Base-by-base conservation (phyloP, 2,888 invertebrate genomes). In the Apodemia hepburni region DNA sequence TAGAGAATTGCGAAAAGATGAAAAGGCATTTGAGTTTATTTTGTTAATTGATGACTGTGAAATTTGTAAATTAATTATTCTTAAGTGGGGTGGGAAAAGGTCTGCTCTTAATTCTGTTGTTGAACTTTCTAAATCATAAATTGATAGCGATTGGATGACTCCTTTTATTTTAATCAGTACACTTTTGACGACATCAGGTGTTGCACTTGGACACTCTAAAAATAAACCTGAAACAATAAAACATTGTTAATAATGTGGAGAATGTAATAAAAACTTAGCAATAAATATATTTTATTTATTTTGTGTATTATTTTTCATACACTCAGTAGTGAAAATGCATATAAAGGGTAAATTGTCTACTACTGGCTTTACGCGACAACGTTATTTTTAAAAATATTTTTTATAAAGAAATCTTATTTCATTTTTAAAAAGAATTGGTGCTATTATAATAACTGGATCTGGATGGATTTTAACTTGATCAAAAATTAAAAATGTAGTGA, bases 141-240 rank as follows among this genome's bases (percentile, higher is more conserved):
- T 95, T 77, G 96, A 97, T 77, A 98, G 92, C 60, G 97, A 97
- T 82, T 97, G 97, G 74, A 98, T 94, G 75, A 92, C 92, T 80
- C 93, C 92, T 72, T 93, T 93, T 77, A 95, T 94, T 79, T 94
- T 93, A 73, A 95, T 93, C 73, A 97, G 88, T 51, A 97, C 95
- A 72, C 93, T 93, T 80, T 94, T 94, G 71, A 97, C 93, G 59
- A 96, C 95, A 68, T 93, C 92, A 58, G 96, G 94, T 62, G 96
- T 96, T 58, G 96, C 96, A 61, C 96, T 96, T 54, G 97, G 96
- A 82, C 97, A 98, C 85, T 98, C 97, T 77, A 98, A 93, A 89
- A 96, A 97, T 68, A 98, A 93, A 66, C 97, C 94, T 94, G 89
- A 68, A 87, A 92, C 66, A 58, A 61, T 22, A 61, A 59, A 59